These are phyloP conservation scores for Cacoxenus indagator DNA, from an alignment of 2,888 invertebrate genomes.

Conservation along the genomic window DNA sequence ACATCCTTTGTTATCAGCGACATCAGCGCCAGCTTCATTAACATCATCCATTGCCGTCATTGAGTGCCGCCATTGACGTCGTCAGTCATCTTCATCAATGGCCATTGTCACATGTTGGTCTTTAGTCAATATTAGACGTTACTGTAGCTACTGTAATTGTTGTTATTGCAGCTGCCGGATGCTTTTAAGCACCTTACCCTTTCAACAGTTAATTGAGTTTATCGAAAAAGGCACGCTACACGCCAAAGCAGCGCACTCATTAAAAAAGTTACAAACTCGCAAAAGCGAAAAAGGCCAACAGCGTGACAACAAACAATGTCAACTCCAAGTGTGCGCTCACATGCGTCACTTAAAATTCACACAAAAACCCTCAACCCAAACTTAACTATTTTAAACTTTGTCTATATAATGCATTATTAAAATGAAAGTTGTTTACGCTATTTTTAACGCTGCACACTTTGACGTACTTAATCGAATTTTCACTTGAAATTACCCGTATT, in stretches of 20 bases:
- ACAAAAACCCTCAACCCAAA: too few relatives aligned
- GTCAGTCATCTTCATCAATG: neutral
- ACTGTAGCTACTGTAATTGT: neutral
- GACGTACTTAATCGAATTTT: too few relatives aligned
- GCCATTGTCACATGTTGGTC: neutral
- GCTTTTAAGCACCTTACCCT: constrained; percentile 19
- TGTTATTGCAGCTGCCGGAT: neutral
- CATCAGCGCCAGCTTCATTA: neutral
- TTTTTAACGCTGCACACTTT: too few relatives aligned
- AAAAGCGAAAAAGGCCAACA: neutral
- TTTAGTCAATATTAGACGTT: neutral
- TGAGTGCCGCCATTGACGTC: neutral
- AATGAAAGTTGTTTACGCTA: too few relatives aligned
- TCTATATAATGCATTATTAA: too few relatives aligned
- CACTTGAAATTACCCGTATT: too few relatives aligned
- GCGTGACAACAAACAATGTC: neutral
- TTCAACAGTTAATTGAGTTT: constrained; percentile 15
- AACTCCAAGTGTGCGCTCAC: too few relatives aligned
- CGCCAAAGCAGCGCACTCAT: neutral
- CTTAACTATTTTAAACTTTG: too few relatives aligned
- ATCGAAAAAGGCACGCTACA: neutral
- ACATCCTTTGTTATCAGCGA: neutral
- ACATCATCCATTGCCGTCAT: neutral
- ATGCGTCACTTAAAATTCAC: too few relatives aligned
- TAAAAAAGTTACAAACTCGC: neutral